These are phyloP conservation scores for Syrista parreyssii DNA, from an alignment of 2,888 invertebrate species.

Conservation along the genomic window DNA sequence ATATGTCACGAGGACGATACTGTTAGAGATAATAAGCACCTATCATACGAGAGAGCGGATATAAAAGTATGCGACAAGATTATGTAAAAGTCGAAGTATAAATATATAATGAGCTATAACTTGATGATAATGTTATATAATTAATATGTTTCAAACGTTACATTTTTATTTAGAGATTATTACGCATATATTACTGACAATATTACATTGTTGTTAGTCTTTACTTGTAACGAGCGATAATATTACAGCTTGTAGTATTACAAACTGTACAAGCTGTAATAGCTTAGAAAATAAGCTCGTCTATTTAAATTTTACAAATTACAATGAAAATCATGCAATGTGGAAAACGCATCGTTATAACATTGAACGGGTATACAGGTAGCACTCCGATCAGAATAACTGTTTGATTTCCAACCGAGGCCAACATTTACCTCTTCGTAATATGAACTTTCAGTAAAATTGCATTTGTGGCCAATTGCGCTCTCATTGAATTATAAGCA, in stretches of 20 bases:
- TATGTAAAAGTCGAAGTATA: too few species aligned
- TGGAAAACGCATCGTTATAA: too few species aligned
- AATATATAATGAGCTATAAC: too few species aligned
- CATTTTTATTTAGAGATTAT: not conserved
- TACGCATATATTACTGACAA: not conserved
- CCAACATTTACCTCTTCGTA: not conserved
- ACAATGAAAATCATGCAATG: not conserved
- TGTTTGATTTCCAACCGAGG: not conserved
- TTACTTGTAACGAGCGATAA: not conserved
- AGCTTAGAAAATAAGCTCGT: not conserved
- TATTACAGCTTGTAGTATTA: too few species aligned
- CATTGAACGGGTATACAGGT: not conserved
- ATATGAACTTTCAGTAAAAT: not conserved
- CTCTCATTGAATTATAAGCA: not conserved
- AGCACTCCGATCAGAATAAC: not conserved
- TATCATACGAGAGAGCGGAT: not conserved
- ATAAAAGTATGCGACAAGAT: not conserved
- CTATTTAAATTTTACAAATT: not conserved
- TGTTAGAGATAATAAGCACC: not conserved
- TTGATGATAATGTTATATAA: not conserved
- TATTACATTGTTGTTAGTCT: not conserved
- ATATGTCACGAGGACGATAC: not conserved
- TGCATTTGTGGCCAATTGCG: not conserved
- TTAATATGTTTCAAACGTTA: not conserved
- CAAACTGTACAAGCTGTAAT: not conserved